These are phyloP conservation scores for Sylvicapra grimmia DNA, from an alignment of 2,113 vertebrate species.

Conservation along the genomic window DNA sequence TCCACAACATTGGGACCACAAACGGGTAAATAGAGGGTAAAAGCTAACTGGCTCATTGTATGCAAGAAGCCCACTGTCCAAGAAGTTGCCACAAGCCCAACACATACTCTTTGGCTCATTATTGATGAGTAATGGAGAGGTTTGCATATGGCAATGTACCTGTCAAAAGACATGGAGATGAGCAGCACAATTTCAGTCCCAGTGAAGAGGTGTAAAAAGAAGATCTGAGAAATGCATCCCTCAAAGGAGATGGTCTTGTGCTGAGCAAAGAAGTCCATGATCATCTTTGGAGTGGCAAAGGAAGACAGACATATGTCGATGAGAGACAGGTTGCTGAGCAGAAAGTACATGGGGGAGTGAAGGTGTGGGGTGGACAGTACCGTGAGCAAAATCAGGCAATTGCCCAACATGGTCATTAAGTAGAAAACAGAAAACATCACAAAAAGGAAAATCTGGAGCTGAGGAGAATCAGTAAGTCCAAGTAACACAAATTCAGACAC, in stretches of 20 bases:
- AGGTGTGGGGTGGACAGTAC: slow-evolving; percentile 20
- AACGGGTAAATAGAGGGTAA: slow-evolving; percentile 62
- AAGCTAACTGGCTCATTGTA: slow-evolving; percentile 60
- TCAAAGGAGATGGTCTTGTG: slow-evolving; percentile 65
- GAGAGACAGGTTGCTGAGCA: slow-evolving; percentile 66
- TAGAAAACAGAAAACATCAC: slow-evolving; percentile 57
- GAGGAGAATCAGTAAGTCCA: slow-evolving; percentile 54
- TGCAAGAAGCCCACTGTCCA: slow-evolving; percentile 71
- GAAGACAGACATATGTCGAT: slow-evolving; percentile 68
- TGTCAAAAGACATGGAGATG: slow-evolving; percentile 72
- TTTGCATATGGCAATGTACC: slow-evolving; percentile 70
- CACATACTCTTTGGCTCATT: slow-evolving; percentile 53
- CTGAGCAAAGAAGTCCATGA: slow-evolving; percentile 61
- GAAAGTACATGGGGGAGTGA: slow-evolving; percentile 68
- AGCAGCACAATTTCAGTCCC: slow-evolving; percentile 69
- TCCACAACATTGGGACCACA: slow-evolving; percentile 71
- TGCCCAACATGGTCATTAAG: slow-evolving; percentile 48
- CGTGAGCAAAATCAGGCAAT: slow-evolving; percentile 56
- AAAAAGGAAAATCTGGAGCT: slow-evolving; percentile 56
- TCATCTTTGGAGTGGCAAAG: slow-evolving; percentile 70
- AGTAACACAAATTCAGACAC: slow-evolving; percentile 59
- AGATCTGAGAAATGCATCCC: slow-evolving; percentile 70
- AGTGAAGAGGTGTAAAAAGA: slow-evolving; percentile 67
- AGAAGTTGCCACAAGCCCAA: slow-evolving; percentile 48
- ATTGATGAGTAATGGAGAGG: slow-evolving; percentile 66